Base-by-base conservation (phyloP, 2,888 invertebrate species). In the Nomada ruficornis region DNA sequence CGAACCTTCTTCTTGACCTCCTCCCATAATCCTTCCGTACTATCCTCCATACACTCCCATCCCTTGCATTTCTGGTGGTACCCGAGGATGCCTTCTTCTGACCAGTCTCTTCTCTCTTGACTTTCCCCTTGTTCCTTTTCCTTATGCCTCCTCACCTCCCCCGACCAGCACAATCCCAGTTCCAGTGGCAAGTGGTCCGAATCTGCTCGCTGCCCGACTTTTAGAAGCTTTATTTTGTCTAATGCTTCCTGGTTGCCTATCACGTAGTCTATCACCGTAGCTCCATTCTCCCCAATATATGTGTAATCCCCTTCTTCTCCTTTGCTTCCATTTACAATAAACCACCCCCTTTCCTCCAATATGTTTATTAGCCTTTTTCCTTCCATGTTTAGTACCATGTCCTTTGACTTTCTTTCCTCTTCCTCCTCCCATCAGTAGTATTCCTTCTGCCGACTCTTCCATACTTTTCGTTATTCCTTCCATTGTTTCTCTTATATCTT, bases 111-210 rank as follows among this genome's bases (percentile, higher is more conserved):
- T 23, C 55, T 55, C 20, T 55, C 23, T 55, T 10, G 10, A 55
- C 26, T 10, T 50, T n/a, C 26, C 47, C 26, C 36, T 9, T 11
- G 50, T 26, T 13, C 29, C 50, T 44, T 50, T 50, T 18, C 20
- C 18, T 10, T 2, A 18, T n/a, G 18, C 64, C 15, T 26, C 26
- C 26, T 26, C 2, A 2, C 26, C 2, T 26, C 26, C 26, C 26
- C 26, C 26, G 26, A 26, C 26, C 26, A 2, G 2, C 2, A 26
- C 2, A 26, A 18, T 11, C 10, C 64, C 15, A 64, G 18, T 26
- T 29, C 70, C 13, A 59, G 13, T 20, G 80, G 73, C 13, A 77
- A 36, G 20, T 83, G 80, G 36, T 83, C 80, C 7, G 73, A 83
- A 36, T 83, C 77, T 13, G 70, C 59, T 60, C 62, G 73, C 3